These are phyloP conservation scores for Peribatodes rhomboidaria DNA, from an alignment of 2,888 invertebrate species.

Conservation along the genomic window DNA sequence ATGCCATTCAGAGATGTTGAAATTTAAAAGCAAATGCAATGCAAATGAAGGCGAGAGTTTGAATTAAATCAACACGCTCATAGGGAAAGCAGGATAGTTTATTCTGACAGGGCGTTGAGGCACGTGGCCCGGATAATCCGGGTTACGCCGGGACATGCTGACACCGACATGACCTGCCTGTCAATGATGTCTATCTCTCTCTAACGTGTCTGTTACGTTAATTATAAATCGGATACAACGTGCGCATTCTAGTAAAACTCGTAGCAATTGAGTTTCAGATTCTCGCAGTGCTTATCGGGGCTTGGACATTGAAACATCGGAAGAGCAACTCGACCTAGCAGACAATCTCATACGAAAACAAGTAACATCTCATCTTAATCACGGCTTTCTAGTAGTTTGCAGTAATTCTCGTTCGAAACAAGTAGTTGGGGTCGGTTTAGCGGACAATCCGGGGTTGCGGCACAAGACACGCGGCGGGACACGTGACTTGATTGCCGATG, in stretches of 20 bases:
- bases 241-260: not conserved
- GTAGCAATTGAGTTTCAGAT: no score
- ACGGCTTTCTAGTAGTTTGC: not conserved
- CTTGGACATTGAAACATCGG: not conserved
- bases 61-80: slow-evolving; percentile 25
- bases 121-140: slow-evolving; percentile 41
- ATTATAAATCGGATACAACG: not conserved
- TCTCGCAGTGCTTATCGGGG: not conserved
- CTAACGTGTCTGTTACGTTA: not conserved
- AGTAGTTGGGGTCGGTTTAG: slow-evolving; percentile 13
- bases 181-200: not conserved
- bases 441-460: slow-evolving; percentile 54
- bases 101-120: slow-evolving; percentile 31
- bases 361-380: not conserved
- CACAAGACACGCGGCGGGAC: slow-evolving; percentile 55
- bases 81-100: slow-evolving; percentile 37
- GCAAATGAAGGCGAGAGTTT: slow-evolving; percentile 37
- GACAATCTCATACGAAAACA: not conserved
- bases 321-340: no score
- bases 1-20: no score
- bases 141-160: slow-evolving; percentile 22
- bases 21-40: slow-evolving; percentile 1
- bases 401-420: slow-evolving; percentile 5
- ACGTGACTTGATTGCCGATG: slow-evolving; percentile 72
- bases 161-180: not conserved